Base-by-base conservation (phyloP, 1,140 invertebrate species). In the Drosophila jambulina region DNA sequence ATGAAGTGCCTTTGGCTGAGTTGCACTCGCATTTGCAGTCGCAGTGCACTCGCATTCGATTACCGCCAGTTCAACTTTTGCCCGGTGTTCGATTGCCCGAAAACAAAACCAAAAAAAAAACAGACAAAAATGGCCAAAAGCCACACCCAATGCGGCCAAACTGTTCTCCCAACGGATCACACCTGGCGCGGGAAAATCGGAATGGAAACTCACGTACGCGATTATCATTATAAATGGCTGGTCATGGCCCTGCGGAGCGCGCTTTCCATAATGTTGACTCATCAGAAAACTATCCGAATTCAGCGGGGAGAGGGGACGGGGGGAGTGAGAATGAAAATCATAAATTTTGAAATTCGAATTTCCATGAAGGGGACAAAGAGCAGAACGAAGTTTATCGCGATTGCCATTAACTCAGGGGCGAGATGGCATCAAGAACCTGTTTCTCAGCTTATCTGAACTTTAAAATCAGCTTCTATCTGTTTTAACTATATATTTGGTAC, bases 1-100 rank as follows among this genome's bases (percentile, higher is more conserved):
- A 80, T 75, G 49, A 75, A 54, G 57, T 72, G 64, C 60, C 71
- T 76, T 63, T 80, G 71, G 69, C 68, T 80, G 13, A 36, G 13
- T 17, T 32, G 27, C 51, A 59, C 17, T 34, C 7, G 25, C 51
- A 34, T 36, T 34, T 13, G 9, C 38, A 36, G 19, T 36, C 42
- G 21, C 38, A 34, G 10, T 23, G 40, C 23, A 45, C n/a, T 65
- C 61, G 62, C 62, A 43, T 58, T 64, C 38, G 62, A 64, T 64
- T 64, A 58, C 38, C 17, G 40, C 19, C 56, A 38, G 23, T 38
- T 57, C 32, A 8, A 23, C 40, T 25, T 46, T 42, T 60, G 2
- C 25, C 56, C 25, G 21, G 19, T 17, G 40, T 4, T 49, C 15
- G 34, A 58, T 54, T 54, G 25, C 21, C 9, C 42, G 8, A 34